A percentile compares a stretch with the other conserved stretches of the same genome.
Conservation (phyloP, 2,888 invertebrate species). For the Calliopum simillimum region DNA sequence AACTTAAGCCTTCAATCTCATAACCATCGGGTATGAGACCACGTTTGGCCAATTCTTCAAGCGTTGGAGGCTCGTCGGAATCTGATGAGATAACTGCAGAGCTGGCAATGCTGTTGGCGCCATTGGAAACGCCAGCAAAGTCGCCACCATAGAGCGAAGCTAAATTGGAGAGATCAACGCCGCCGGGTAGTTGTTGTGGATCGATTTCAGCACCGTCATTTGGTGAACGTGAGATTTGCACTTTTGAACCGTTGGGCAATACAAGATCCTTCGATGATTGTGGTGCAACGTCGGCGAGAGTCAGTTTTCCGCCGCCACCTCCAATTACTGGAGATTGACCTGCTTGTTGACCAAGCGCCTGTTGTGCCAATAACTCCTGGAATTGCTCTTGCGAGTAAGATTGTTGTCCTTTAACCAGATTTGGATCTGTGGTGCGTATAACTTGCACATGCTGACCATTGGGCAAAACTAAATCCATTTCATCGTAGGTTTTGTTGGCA, state of each 20-base stretch:
- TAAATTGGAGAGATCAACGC: constrained; percentile 61
- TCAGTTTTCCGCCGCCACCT: constrained; percentile 48
- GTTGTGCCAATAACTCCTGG: constrained; percentile 63
- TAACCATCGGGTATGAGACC: constrained; percentile 84
- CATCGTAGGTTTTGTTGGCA: constrained; percentile 76
- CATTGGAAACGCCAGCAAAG: constrained; percentile 56
- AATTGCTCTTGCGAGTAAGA: constrained; percentile 67
- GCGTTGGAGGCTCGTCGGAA: constrained; percentile 75
- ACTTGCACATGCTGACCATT: constrained; percentile 83
- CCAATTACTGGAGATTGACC: constrained; percentile 9
- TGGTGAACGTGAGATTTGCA: constrained; percentile 77
- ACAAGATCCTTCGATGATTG: constrained; percentile 75
- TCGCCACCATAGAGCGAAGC: constrained; percentile 62
- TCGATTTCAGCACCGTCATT: constrained; percentile 74
- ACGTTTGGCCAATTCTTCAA: constrained; percentile 81
- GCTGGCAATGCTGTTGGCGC: constrained; percentile 63
- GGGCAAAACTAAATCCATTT: constrained; percentile 78
- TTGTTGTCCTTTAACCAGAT: constrained; percentile 73
- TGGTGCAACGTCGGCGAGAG: constrained; percentile 58
- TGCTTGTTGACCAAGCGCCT: constrained; percentile 45
- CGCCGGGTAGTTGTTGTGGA: constrained; percentile 54
- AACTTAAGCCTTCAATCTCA: constrained; percentile 84
- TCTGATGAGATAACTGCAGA: constrained; percentile 68
- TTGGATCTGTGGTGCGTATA: constrained; percentile 78
- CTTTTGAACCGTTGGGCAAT: constrained; percentile 79